Evolutionary conservation across 92 coral and sea anemone species (phyloP), one percentile per base, ranked within the genome.

Genomic region (Umimayanthus chanpuru): DNA sequence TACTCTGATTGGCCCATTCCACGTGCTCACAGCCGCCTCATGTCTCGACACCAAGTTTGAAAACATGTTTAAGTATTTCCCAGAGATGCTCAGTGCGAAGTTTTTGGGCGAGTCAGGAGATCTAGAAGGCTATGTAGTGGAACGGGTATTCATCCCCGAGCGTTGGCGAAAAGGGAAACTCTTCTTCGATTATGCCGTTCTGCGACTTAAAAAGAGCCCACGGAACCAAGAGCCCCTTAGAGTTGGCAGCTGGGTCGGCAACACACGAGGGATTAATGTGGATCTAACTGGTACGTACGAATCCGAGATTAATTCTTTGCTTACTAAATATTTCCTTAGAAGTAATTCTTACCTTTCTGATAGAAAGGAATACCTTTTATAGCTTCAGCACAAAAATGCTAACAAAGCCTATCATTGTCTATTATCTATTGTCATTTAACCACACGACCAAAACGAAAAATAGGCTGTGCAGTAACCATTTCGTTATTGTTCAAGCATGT

Each of bases 1-100:
- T 36, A 75, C 53, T 20, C 79, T 75, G 49, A 75, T 75, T 75
- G 79, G 53, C 26, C 79, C 79, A 23, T 39, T 75, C 50, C 79
- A 75, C 79, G 79, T 75, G 50, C 50, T 75, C 12, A 75, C 53
- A 36, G 53, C 79, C 41, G 79, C 79, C 26, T 75, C 79, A 25
- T 75, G 79, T 75, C 79, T 75, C 44, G 50, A 75, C 28, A 75
- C 79, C 79, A 18, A 20, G 12, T 75, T 75, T 32, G 25, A 75
- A 15, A n/a, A 39, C 44, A 75, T 75, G 21, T 75, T 75, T 25
- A 75, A 39, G 44, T 43, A 75, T 75, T 75, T 36, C 79, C 79
- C 79, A n/a, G 50, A 39, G 79, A 75, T 75, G 11, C 79, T 75
- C 53, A 75, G 23, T 16, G 47, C 44, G 28, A 39, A 36, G 50